Evolutionary conservation across 2,113 vertebrate genomes (phyloP).

Genomic region (Anoplopoma fimbria): DNA sequence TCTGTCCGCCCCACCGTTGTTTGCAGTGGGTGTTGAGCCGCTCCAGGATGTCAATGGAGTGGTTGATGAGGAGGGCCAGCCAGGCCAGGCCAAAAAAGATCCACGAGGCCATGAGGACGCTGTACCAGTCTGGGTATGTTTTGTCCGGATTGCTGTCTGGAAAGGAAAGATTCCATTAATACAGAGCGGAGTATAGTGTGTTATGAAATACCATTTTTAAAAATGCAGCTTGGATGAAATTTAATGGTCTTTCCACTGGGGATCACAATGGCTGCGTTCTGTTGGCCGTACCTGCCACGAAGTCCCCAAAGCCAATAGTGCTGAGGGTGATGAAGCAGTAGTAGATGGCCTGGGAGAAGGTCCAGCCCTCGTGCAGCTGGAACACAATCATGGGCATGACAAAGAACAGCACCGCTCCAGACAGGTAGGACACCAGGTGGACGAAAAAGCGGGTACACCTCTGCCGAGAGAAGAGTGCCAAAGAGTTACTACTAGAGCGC

Average conservation of each 20-base stretch:
- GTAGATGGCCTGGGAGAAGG: conserved; percentile 88
- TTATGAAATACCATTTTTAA: background rate
- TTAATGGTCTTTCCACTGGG: background rate
- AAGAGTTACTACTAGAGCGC: background rate
- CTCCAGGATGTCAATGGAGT: conserved; percentile 88
- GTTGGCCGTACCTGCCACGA: conserved; percentile 86
- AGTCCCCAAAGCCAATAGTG: conserved; percentile 94
- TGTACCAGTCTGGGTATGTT: conserved; percentile 90
- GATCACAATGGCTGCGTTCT: background rate
- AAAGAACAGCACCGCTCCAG: conserved; percentile 87
- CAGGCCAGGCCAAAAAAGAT: conserved; percentile 96
- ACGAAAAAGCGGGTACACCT: conserved; percentile 79
- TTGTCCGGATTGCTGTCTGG: conserved; percentile 87
- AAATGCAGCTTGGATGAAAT: background rate
- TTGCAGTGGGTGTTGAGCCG: conserved; percentile 74
- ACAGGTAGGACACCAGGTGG: conserved; percentile 83
- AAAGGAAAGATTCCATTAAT: background rate
- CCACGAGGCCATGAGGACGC: conserved; percentile 88
- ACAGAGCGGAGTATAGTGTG: background rate
- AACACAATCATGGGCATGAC: conserved; percentile 89
- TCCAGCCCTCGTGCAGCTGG: conserved; percentile 89
- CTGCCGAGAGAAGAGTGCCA: conserved; percentile 63
- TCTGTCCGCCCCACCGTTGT: background rate
- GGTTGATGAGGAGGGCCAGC: conserved; percentile 91
- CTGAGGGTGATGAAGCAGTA: conserved; percentile 94